These are phyloP conservation scores for Tiaroga cobitis DNA, from an alignment of 2,797 vertebrate genomes.

Conservation along the genomic window DNA sequence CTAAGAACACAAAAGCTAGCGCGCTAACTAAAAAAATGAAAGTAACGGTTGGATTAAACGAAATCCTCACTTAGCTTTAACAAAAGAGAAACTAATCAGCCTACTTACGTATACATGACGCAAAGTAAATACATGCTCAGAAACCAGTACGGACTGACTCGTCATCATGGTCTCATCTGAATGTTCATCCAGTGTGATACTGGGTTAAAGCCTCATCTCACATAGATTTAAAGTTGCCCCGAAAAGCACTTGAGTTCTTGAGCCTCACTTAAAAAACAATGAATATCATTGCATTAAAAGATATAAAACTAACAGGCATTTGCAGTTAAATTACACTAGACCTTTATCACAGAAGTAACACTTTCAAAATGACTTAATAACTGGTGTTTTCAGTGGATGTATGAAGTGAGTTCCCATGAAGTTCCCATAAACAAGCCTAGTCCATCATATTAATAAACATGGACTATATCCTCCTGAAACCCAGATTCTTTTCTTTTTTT, in stretches of 20 bases:
- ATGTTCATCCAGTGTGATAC: neutral
- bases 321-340: neutral
- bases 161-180: neutral
- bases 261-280: neutral
- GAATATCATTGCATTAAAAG: neutral
- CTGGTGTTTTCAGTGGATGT: too few species aligned
- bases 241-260: neutral
- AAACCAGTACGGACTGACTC: conserved; percentile 10
- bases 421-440: neutral
- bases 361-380: neutral
- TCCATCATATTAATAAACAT: neutral
- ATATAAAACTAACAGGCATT: neutral
- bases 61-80: conserved; percentile 34
- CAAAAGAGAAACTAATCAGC: conserved; percentile 27
- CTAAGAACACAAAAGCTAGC: conserved; percentile 42
- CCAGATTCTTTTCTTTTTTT: too few species aligned
- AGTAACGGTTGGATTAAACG: conserved; percentile 2
- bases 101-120: conserved; percentile 16
- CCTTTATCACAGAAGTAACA: neutral
- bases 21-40: conserved; percentile 40
- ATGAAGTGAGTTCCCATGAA: neutral
- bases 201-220: neutral
- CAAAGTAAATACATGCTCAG: conserved; percentile 18
- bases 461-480: too few species aligned
- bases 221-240: neutral